These are phyloP conservation scores for Rhopilema esculentum DNA, from an alignment of 30 jellyfish, hydroid and myxozoan genomes.

Conservation along the genomic window DNA sequence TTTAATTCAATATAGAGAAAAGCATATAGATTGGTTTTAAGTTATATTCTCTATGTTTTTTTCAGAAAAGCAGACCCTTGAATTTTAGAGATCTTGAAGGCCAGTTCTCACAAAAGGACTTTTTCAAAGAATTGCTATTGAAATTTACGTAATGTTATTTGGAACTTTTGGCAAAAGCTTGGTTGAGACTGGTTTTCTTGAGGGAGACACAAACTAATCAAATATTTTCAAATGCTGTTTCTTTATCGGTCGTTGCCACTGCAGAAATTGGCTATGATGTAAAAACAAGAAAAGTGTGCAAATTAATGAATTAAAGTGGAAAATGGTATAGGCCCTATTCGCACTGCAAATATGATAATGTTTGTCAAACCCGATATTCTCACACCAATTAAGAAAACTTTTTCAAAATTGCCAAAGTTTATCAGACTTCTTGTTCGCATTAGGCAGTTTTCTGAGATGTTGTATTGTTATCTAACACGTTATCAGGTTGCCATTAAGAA, in stretches of 20 bases:
- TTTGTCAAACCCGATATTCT: too few species aligned
- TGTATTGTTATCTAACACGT: too few species aligned
- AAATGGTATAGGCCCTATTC: too few species aligned
- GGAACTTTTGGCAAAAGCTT: background rate
- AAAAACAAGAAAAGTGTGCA: background rate
- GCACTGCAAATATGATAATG: too few species aligned
- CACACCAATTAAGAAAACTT: too few species aligned
- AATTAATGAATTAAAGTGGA: constrained; percentile 10
- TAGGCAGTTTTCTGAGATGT: too few species aligned
- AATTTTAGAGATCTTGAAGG: background rate
- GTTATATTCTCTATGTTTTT: background rate
- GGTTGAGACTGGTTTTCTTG: background rate
- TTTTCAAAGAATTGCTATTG: background rate
- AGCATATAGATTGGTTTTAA: background rate
- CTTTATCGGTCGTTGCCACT: background rate
- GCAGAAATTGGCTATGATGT: background rate
- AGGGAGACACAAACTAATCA: background rate
- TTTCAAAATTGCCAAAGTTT: too few species aligned
- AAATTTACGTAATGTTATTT: background rate
- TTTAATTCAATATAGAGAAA: background rate
- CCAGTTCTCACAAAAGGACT: background rate
- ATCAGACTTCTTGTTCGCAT: too few species aligned
- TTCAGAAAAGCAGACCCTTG: background rate
- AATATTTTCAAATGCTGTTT: background rate
- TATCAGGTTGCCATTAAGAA: too few species aligned